phyloP scores from a whole-genome alignment of 2,113 vertebrate species.

The Nyctereutes procyonoides region DNA sequence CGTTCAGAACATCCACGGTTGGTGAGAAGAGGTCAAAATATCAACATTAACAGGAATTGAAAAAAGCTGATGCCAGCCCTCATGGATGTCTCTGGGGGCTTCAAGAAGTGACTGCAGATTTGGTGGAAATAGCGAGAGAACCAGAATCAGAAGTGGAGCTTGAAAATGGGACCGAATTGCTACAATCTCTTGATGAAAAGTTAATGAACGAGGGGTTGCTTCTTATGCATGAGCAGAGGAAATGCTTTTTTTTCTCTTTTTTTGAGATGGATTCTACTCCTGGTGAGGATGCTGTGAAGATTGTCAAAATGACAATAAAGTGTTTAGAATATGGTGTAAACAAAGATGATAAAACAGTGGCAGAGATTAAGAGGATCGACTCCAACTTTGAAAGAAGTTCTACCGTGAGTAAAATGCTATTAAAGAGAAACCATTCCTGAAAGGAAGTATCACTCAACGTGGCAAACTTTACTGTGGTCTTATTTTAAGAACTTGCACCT shows the following conservation, averaged over 20 bases:
- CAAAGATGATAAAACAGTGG: neutral
- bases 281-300: neutral
- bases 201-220: neutral
- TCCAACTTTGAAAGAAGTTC: neutral
- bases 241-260: neutral
- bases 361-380: neutral
- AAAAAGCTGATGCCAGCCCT: neutral
- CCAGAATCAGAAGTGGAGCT: neutral
- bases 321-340: neutral
- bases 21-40: neutral
- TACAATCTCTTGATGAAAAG: neutral
- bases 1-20: neutral
- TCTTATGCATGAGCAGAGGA: neutral
- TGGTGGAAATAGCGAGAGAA: neutral
- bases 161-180: neutral
- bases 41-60: neutral
- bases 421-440: neutral
- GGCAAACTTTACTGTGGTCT: neutral
- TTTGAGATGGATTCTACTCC: neutral
- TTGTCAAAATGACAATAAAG: neutral
- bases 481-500: neutral
- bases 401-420: neutral
- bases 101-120: neutral
- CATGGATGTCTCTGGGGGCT: neutral
- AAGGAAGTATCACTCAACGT: neutral